Conservation (phyloP, 2,797 vertebrate genomes). For the Chanos chanos region DNA sequence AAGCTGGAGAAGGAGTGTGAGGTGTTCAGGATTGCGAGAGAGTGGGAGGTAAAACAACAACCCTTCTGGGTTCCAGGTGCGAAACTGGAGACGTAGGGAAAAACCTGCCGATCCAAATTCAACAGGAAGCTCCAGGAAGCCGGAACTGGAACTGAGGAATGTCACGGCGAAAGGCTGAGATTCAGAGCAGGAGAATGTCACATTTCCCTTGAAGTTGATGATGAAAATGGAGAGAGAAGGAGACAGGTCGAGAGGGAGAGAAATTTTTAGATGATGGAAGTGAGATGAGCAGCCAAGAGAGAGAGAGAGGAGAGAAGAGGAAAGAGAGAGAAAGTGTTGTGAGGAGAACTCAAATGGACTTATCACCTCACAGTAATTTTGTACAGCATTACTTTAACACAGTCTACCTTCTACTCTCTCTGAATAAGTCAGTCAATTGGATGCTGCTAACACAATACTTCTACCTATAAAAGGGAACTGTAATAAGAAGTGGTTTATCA, state of each 20-base stretch:
- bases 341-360: no score
- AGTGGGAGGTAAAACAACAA: slow-evolving; percentile 34
- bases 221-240: not conserved
- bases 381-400: no score
- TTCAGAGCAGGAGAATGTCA: slow-evolving; percentile 49
- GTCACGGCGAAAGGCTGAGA: slow-evolving; percentile 39
- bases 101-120: slow-evolving; percentile 25
- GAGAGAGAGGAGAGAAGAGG: not conserved
- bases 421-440: no score
- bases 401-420: no score
- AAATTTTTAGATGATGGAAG: not conserved
- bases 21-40: not conserved
- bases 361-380: no score
- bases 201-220: slow-evolving; percentile 34
- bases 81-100: slow-evolving; percentile 48
- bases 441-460: no score
- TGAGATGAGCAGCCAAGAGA: not conserved
- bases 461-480: no score
- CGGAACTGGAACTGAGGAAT: slow-evolving; percentile 31
- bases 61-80: slow-evolving; percentile 49
- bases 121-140: slow-evolving; percentile 35
- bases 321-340: no score
- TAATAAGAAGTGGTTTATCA: no score
- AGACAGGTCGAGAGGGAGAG: not conserved
- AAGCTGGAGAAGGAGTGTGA: slow-evolving; percentile 31